Evolutionary conservation across 2,797 vertebrate genomes (phyloP), one percentile per base, ranked within the genome.

Genomic region (Coilia nasus): DNA sequence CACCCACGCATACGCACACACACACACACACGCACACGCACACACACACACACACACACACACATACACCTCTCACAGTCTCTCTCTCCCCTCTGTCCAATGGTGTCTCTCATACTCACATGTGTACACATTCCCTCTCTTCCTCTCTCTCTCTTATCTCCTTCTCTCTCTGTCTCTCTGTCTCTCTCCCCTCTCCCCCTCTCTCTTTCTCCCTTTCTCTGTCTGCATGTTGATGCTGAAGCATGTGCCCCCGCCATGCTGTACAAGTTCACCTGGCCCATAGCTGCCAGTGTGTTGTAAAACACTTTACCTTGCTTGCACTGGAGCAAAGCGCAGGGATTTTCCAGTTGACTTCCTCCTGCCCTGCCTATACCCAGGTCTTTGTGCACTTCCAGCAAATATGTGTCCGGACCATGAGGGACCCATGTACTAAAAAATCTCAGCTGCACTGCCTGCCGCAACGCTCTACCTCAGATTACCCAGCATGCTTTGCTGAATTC

Each of bases 311-410:
- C 7, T 78, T 6, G 15, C 19, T 71, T 41, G 54, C 23, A 75
- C n/a, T n/a, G 11, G 60, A 71, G 19, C 57, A 64, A 62, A 41
- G 31, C 64, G 46, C 57, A 75, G 64, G 83, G 71, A 81, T 85
- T 87, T 81, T 85, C 46, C 81, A 56, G 25, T 82, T 81, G 85
- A 86, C 41, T 67, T 83, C 25, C 35, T 62, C 78, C 59, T 80
- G 14, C 35, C 75, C 59, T 64, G 81, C 44, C 46, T 7, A n/a
- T n/a, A 54, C 14, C 50, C 50, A 3, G 50, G 7, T 1, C 14
- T 19, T 15, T 21, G 35, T 21, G 17, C 19, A 9, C 71, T 78
- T 35, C 71, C 41, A 35, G 71, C 71, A 12, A 78, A 44, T 41
- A 78, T 78, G 71, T 78, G 35, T 78, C 19, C 10, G 17, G 71